Evolutionary conservation across 2,888 invertebrate genomes (phyloP).

Genomic region (Acleris cristana): DNA sequence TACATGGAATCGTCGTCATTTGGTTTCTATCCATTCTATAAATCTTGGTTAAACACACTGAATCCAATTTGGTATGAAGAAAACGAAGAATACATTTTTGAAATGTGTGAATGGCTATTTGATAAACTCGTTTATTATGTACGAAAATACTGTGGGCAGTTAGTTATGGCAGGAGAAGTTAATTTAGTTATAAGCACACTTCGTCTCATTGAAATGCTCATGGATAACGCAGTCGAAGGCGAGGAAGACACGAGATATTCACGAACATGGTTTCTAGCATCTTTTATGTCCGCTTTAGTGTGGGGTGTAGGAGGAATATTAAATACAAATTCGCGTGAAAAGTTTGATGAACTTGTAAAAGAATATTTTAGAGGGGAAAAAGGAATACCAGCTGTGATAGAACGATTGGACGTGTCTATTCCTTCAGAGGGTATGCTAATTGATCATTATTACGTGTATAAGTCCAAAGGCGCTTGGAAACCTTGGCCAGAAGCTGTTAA

Average conservation of each 20-base stretch:
- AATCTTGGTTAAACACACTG: constrained; percentile 90
- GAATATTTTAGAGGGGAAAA: constrained; percentile 76
- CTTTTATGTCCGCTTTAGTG: constrained; percentile 88
- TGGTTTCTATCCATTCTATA: constrained; percentile 92
- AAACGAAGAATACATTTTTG: constrained; percentile 83
- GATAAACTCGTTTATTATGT: constrained; percentile 90
- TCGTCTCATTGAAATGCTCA: constrained; percentile 89
- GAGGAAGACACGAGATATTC: constrained; percentile 89
- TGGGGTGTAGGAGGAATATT: constrained; percentile 95
- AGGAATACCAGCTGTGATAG: constrained; percentile 75
- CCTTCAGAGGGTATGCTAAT: constrained; percentile 91
- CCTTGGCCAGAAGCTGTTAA: constrained; percentile 91
- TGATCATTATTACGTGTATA: constrained; percentile 92
- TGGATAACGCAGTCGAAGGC: constrained; percentile 88
- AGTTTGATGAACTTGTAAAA: constrained; percentile 86
- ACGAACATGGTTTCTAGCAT: constrained; percentile 89
- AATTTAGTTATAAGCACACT: constrained; percentile 89
- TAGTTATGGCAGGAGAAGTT: constrained; percentile 87
- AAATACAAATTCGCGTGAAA: constrained; percentile 87
- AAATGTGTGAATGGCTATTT: constrained; percentile 90
- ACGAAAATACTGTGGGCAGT: constrained; percentile 86
- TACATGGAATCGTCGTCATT: constrained; percentile 93
- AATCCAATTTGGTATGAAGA: constrained; percentile 86
- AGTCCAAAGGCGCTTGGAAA: constrained; percentile 94
- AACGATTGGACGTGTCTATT: constrained; percentile 88